phyloP scores from a whole-genome alignment of 2,888 invertebrate species.

The Allygus modestus region DNA sequence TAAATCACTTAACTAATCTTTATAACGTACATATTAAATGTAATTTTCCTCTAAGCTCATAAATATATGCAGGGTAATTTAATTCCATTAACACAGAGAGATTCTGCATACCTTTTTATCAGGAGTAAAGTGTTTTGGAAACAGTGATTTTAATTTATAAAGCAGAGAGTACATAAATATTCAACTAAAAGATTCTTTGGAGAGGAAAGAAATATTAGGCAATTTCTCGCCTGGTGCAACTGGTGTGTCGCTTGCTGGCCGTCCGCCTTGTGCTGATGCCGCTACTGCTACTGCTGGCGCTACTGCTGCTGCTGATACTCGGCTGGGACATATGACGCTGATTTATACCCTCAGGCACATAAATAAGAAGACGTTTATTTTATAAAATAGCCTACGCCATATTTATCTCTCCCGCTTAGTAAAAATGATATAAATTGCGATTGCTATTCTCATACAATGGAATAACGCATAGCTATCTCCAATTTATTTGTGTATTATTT shows the following conservation, averaged over 20 bases:
- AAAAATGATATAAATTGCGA: too few relatives aligned
- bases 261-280: not conserved
- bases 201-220: conserved; percentile 33
- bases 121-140: too few relatives aligned
- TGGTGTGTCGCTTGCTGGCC: not conserved
- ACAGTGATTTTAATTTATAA: not conserved
- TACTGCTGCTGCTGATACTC: not conserved
- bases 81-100: too few relatives aligned
- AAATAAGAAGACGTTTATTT: not conserved
- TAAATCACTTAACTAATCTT: too few relatives aligned
- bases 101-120: too few relatives aligned
- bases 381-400: not conserved
- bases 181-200: not conserved
- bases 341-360: not conserved
- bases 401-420: too few relatives aligned
- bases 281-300: not conserved
- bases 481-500: too few relatives aligned
- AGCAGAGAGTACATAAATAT: conserved; percentile 5
- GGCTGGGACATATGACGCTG: not conserved
- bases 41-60: too few relatives aligned
- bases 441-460: too few relatives aligned
- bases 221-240: conserved; percentile 9
- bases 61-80: too few relatives aligned
- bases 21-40: too few relatives aligned
- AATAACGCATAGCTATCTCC: too few relatives aligned